Evolutionary conservation across 30 jellyfish, hydroid and myxozoan species (phyloP), one percentile per base, ranked within the genome.

Genomic region (Kudoa iwatai): DNA sequence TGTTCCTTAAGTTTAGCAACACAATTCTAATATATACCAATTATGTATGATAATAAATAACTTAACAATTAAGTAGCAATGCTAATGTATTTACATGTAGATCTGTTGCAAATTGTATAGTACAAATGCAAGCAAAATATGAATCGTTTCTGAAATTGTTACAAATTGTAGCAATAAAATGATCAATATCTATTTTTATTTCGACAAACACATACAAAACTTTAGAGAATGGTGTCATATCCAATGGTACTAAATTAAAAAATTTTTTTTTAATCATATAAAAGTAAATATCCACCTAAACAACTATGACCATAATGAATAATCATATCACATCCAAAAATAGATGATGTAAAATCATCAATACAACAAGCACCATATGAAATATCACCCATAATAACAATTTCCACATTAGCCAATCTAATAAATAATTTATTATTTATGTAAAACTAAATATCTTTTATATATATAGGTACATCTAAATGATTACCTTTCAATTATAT

Each of bases 281-380:
- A n/a, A n/a, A n/a, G n/a, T n/a, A n/a, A n/a, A n/a, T 2, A 16
- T 3, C 35, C 22, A 79, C 89, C 85, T 17, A 64, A 60, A 46
- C 98, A 79, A 45, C 98, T 79, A 47, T 79, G 98, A 0, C 88
- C 98, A 58, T 64, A 79, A 39, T 79, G 98, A 4, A 79, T 82
- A 84, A 79, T 56, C 34, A 79, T 53, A 23, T 63, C 88, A 62
- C 88, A 63, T 10, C 67, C 86, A 22, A 79, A 44, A 11, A 87
- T 85, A 17, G 67, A 47, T 21, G 98, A 88, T 30, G 98, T 51
- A 40, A 32, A 79, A 51, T 79, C 98, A 64, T 79, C 98, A 12
- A 79, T 85, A 49, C 98, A 79, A 52, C 98, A 79, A 9, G 98
- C 98, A 24, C 98, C 98, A 39, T 79, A 79, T 41, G 88, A 57